Evolutionary conservation across 2,113 vertebrate species (phyloP), one percentile per base, ranked within the genome.

Genomic region (Thinocorus orbignyianus): DNA sequence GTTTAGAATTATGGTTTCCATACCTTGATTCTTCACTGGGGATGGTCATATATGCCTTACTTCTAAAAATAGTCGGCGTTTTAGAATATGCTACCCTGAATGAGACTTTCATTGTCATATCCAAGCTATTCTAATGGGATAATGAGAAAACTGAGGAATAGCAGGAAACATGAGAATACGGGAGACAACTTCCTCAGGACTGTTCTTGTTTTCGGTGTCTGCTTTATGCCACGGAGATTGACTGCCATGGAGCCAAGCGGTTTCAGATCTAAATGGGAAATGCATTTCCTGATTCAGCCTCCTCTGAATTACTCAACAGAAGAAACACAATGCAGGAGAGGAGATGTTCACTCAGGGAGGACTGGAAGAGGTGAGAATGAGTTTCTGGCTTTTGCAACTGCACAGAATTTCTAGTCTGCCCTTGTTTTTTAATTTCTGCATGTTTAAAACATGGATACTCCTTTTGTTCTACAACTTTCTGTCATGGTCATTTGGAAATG

Each of bases 261-360:
- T 57, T 94, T 86, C 74, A 83, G 66, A 94, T 79, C 71, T 81
- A 80, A 94, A 82, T 83, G 58, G 74, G 55, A 92, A 91, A 80
- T 70, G 6, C 33, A 26, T 77, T 95, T 94, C 78, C 71, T 86
- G 70, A 83, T 91, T 77, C 72, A 65, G n/a, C 70, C 71, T 81
- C 55, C 30, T 66, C 71, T 95, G 87, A 95, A 55, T 87, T n/a
- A 61, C 65, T 71, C 78, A 66, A 15, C 33, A 80, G 58, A 42
- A 66, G 61, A 60, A 60, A 52, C 48, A 55, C 60, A 84, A 30
- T 55, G 48, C 26, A 65, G 92, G 81, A 85, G 92, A 28, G 74
- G 62, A 85, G 79, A 92, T 51, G n/a, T 35, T 88, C 79, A 61
- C 26, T 35, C 62, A 70, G 46, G 49, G 81, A 86, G 62, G 26